Evolutionary conservation across 2,113 vertebrate species (phyloP), one percentile per base, ranked within the genome.

Genomic region (Megaceryle maxima): DNA sequence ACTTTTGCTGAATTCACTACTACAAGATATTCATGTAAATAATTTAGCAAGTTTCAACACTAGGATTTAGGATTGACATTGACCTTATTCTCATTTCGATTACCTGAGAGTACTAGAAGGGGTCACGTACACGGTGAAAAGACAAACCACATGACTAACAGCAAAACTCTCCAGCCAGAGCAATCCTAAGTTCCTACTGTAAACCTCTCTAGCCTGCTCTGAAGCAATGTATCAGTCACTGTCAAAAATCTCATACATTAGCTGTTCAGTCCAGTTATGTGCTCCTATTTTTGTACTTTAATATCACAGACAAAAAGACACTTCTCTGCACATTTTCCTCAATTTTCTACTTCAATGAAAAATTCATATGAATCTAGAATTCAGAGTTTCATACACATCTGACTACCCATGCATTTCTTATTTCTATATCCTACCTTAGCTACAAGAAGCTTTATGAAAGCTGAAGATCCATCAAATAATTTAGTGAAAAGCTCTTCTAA

Each of bases 331-430:
- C 13, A 41, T 83, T 92, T 69, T 37, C 59, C n/a, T 80, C 57
- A 53, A 39, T 92, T 90, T 91, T 87, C 55, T n/a, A 57, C 35
- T 57, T 88, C n/a, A 74, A 33, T 91, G 63, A 96, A 96, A 94
- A 83, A 88, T 69, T 81, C 22, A 28, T 29, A 70, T 5, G 5
- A 75, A 82, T 28, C 43, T 79, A 81, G 56, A 92, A 81, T 26
- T 72, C 44, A 35, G 29, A 3, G 41, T 91, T 94, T 66, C 82
- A 88, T 57, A 85, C 16, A 33, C 6, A 74, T 59, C 75, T 70
- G 72, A 44, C 31, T 35, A 62, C n/a, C 15, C 79, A 43, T 29
- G 43, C 24, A 63, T 48, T 90, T 80, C 69, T 77, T 80, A 80
- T 46, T 94, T 33, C 60, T 46, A 55, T 35, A 66, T 22, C 9